phyloP scores from a whole-genome alignment of 2,888 invertebrate species.

The Microplitis deprimator region DNA sequence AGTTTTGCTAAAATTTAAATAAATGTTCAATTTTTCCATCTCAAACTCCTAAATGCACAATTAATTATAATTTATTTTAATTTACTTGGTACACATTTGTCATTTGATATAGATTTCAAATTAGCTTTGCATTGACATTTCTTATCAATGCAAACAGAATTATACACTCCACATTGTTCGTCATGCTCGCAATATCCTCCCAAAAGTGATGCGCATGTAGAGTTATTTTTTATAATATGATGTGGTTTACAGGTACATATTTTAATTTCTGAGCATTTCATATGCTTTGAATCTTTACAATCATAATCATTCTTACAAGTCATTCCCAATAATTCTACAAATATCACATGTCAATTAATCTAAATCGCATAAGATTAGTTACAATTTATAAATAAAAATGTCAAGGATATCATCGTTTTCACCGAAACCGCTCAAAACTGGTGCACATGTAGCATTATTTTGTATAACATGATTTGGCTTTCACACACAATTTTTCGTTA shows the following conservation, averaged over 20 bases:
- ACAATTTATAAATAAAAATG: too few species aligned
- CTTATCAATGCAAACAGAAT: too few species aligned
- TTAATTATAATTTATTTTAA: background rate
- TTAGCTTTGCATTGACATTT: too few species aligned
- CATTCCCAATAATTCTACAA: background rate
- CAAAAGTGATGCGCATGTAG: background rate
- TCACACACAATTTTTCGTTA: background rate
- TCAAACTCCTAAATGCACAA: background rate
- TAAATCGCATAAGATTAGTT: too few species aligned
- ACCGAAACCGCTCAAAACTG: background rate
- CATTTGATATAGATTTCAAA: background rate
- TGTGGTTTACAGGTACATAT: background rate
- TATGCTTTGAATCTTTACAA: background rate
- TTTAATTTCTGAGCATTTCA: background rate
- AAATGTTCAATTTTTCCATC: background rate
- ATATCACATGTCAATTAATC: background rate
- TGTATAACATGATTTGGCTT: background rate
- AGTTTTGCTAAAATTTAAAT: background rate
- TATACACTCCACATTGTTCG: background rate
- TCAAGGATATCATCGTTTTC: background rate
- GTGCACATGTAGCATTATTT: background rate
- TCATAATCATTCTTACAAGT: background rate
- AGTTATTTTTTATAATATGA: background rate
- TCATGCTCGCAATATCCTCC: background rate
- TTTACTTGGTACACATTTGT: background rate